Base-by-base conservation (phyloP, 2,797 vertebrate species). In the Toxotes lorentzi region DNA sequence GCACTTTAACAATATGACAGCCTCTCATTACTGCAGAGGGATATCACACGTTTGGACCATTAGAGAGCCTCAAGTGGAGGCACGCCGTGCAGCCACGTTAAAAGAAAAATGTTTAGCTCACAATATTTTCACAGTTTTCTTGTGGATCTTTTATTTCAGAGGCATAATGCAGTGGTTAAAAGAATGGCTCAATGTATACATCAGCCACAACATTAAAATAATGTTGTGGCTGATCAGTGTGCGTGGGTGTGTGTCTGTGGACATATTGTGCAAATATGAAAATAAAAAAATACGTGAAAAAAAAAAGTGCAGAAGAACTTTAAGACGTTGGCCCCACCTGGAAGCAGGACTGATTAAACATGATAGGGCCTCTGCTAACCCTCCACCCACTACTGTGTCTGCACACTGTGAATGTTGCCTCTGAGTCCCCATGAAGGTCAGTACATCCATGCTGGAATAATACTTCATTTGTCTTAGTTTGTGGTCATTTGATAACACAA, bases 1-100 rank as follows among this genome's bases (percentile, higher is more conserved):
- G 64, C 11, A 64, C 51, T 75, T 50, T 23, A 66, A 77, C 65
- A 82, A 69, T 53, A 57, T 77, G 63, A 79, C 79, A 74, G 69
- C 41, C 61, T 79, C 53, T 82, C 73, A 70, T 81, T 77, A 81
- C 76, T 78, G 70, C 43, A 50, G 57, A 62, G 35, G 41, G 76
- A 72, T 76, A 77, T 86, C 60, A 71, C 61, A 70, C 79, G 70
- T 62, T 79, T 35, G 50, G 47, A 80, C 68, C 40, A 69, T 74
- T 57, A 38, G 21, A 70, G 71, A 23, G 57, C 60, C 53, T 70
- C 32, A n/a, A 70, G 58, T 43, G 62, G 53, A 54, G 32, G 27
- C 75, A 11, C 40, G 54, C 76, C 58, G 54, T 19, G 63, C 60
- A 19, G 61, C 34, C 50, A 10, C 23, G 56, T 67, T 78, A 24